Evolutionary conservation across 2,888 invertebrate species (phyloP).

Genomic region (Chironomus tentans): DNA sequence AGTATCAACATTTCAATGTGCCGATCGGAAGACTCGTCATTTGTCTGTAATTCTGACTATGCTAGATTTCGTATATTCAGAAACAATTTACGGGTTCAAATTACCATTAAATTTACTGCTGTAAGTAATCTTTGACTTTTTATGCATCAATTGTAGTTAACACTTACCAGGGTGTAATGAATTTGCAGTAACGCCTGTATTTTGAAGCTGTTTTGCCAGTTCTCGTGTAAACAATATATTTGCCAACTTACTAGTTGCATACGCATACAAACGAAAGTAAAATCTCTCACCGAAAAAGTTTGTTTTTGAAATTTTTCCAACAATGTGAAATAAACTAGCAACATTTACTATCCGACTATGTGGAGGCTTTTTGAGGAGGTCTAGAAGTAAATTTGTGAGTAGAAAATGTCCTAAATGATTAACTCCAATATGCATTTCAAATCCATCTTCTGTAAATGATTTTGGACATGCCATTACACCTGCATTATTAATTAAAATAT

Average conservation of each 20-base stretch:
- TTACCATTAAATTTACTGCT: background rate
- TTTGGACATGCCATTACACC: conserved; percentile 45
- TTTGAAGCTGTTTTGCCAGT: conserved; percentile 54
- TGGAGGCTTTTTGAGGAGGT: conserved; percentile 48
- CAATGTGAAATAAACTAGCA: conserved; percentile 57
- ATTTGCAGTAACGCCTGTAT: conserved; percentile 53
- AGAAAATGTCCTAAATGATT: conserved; percentile 56
- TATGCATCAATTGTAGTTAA: background rate
- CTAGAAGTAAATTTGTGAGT: conserved; percentile 49
- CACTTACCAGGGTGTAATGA: conserved; percentile 54
- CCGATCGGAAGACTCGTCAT: no score
- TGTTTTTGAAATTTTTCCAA: conserved; percentile 56
- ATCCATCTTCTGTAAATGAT: conserved; percentile 45
- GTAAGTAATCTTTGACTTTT: background rate
- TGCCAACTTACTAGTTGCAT: conserved; percentile 68
- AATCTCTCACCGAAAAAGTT: conserved; percentile 61
- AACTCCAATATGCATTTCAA: conserved; percentile 49
- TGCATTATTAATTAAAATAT: conserved; percentile 51
- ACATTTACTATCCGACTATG: conserved; percentile 71
- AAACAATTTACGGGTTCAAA: no score
- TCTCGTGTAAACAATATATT: conserved; percentile 66
- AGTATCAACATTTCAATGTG: no score
- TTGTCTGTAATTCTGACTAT: no score
- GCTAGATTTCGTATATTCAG: no score
- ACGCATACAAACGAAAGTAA: conserved; percentile 58